Percentiles rank a stretch among this genome's conserved stretches.
phyloP scores from a whole-genome alignment of 1,140 invertebrate species.

The Diachasmimorpha longicaudata region DNA sequence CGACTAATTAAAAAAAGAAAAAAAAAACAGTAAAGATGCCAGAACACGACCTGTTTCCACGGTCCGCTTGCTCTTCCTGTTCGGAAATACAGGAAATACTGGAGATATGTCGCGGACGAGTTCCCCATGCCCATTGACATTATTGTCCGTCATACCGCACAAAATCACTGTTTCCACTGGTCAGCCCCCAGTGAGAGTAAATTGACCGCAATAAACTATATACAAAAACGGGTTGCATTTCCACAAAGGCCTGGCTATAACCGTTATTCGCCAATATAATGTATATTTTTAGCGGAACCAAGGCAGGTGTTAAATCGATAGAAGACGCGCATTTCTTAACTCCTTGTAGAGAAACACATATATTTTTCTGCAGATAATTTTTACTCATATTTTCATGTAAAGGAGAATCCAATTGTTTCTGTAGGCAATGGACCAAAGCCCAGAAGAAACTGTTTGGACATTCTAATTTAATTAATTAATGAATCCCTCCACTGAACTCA shows the following conservation, averaged over 20 bases:
- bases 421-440: too few relatives aligned
- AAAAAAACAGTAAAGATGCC: neutral
- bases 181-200: neutral
- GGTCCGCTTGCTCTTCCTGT: conserved; percentile 57
- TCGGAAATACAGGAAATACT: conserved; percentile 40
- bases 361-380: conserved; percentile 34
- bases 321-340: conserved; percentile 49
- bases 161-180: neutral
- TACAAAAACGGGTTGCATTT: conserved; percentile 5
- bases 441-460: too few relatives aligned
- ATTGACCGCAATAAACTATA: neutral
- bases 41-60: conserved; percentile 54
- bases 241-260: neutral
- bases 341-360: conserved; percentile 39
- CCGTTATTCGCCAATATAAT: conserved; percentile 16
- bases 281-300: conserved; percentile 44
- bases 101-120: conserved; percentile 1
- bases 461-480: too few relatives aligned
- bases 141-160: conserved; percentile 14
- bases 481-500: too few relatives aligned
- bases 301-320: conserved; percentile 55
- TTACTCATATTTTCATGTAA: too few relatives aligned
- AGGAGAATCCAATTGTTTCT: too few relatives aligned
- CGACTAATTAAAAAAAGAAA: too few relatives aligned
- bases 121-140: conserved; percentile 13